Evolutionary conservation across 2,797 vertebrate genomes (phyloP).

Genomic region (Masticophis lateralis): DNA sequence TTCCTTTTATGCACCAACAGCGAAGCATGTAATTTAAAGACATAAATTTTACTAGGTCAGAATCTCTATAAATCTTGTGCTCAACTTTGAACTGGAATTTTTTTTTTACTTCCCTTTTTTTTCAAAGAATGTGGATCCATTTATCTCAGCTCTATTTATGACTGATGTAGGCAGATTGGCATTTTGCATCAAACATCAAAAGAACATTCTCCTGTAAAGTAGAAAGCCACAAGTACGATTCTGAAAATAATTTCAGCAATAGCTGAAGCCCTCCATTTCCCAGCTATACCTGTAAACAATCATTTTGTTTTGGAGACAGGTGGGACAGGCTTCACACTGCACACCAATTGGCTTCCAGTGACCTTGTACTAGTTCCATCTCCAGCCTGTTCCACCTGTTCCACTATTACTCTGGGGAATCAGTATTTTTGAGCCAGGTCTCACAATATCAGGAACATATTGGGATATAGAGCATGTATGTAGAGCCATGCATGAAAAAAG

Average conservation of each 20-base stretch:
- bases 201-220: background rate
- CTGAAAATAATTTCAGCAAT: background rate
- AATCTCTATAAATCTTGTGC: background rate
- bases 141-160: background rate
- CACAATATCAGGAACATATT: background rate
- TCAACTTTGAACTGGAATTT: background rate
- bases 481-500: background rate
- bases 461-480: background rate
- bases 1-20: background rate
- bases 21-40: background rate
- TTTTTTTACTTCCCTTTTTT: background rate
- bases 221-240: background rate
- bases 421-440: background rate
- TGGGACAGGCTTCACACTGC: background rate
- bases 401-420: background rate
- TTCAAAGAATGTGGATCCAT: background rate
- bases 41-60: background rate
- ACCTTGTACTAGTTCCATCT: too few relatives aligned
- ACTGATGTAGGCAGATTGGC: background rate
- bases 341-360: background rate
- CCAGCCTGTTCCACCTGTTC: background rate
- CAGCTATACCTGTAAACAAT: background rate
- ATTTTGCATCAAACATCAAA: background rate
- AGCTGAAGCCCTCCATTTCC: background rate
- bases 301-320: background rate